Conservation (phyloP, 2,888 invertebrate genomes). For the Agrochola litura region DNA sequence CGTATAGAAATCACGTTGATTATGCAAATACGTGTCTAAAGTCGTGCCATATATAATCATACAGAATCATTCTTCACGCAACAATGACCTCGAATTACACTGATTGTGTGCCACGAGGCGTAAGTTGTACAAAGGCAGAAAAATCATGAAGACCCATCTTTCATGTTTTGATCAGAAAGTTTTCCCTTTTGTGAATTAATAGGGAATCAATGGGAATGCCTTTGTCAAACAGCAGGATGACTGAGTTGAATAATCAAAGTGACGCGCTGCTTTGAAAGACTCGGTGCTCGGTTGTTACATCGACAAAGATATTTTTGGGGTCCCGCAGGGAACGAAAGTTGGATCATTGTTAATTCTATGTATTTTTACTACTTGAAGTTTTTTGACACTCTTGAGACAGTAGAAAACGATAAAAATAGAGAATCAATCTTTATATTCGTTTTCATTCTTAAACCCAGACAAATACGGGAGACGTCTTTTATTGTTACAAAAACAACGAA, state of each 20-base stretch:
- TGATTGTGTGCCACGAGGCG: constrained; percentile 61
- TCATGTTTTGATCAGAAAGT: constrained; percentile 68
- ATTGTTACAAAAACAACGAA: background rate
- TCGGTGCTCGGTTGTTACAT: constrained; percentile 32
- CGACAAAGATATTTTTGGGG: constrained; percentile 17
- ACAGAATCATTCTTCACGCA: constrained; percentile 47
- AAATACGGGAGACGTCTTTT: background rate
- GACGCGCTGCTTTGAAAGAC: constrained; percentile 46
- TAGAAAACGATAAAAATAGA: background rate
- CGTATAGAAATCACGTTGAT: constrained; percentile 53
- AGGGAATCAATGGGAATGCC: constrained; percentile 71
- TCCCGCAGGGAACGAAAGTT: constrained; percentile 32
- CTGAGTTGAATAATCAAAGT: constrained; percentile 67
- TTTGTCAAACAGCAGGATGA: constrained; percentile 62
- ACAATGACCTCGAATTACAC: constrained; percentile 53
- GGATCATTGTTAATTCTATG: background rate
- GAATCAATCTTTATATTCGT: too few species aligned
- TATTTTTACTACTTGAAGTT: background rate
- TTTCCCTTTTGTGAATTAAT: constrained; percentile 72
- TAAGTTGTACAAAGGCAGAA: constrained; percentile 64
- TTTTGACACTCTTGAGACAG: background rate
- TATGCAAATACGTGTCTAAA: constrained; percentile 55
- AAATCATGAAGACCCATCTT: constrained; percentile 71
- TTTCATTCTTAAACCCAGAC: background rate
- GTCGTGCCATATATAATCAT: constrained; percentile 43